Base-by-base conservation (phyloP, 2,113 vertebrate genomes). In the Chloroceryle aenea region DNA sequence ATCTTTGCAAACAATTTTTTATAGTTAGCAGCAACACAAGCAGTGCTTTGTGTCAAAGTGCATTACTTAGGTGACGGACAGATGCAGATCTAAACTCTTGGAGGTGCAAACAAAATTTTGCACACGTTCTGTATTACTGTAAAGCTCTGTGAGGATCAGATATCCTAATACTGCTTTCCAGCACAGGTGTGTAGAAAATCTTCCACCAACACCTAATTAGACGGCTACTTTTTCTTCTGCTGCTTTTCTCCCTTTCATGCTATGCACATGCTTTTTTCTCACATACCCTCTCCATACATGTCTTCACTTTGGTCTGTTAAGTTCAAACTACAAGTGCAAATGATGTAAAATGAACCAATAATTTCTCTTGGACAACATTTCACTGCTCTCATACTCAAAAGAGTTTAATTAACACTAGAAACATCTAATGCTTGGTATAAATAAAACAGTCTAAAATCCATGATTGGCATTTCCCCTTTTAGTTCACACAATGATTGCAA, bases 321-420 rank as follows among this genome's bases (percentile, higher is more conserved):
- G 56, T 81, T 19, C 48, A 92, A 75, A 71, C 19, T 74, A 58
- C 25, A 67, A 25, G 32, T 90, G 52, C 29, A 64, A 85, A 73
- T 34, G 48, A 80, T 27, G 45, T 56, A 62, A 88, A 93, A 88
- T 53, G 36, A 90, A 64, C 8, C 12, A 78, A 47, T 5, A 52
- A 22, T 71, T 86, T 86, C 18, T 94, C 77, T 92, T 61, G 52
- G 56, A 68, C 36, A 87, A 64, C 13, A 56, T 92, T 91, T 92
- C 92, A 25, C 27, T 68, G 32, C 61, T 86, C 12, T 68, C 27
- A 50, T 63, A 56, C 38, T 84, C 10, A 7, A 66, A 95, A 80
- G 18, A 81, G 14, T 75, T 93, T 71, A 90, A 81, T 74, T 86
- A 90, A 81, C 14, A n/a, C 29, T 66, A 91, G 77, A 85, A 94